Conservation (phyloP, 2,797 vertebrate species). For the Dryobates pubescens region DNA sequence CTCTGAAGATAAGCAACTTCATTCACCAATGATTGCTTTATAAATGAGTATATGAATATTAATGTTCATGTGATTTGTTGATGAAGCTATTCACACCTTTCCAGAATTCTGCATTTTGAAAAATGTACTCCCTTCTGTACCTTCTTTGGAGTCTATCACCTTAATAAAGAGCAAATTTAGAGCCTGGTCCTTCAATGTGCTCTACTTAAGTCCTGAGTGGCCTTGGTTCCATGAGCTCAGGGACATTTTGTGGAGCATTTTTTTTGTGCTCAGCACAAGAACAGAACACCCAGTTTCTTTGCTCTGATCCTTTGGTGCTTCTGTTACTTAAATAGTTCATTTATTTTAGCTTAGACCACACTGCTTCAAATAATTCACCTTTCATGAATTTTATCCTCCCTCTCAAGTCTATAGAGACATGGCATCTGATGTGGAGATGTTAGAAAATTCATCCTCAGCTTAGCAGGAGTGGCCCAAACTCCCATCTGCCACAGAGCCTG, state of each 20-base stretch:
- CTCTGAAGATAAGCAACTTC: slow-evolving; percentile 5
- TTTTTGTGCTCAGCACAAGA: neutral
- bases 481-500: neutral
- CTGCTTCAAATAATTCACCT: neutral
- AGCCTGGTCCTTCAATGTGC: neutral
- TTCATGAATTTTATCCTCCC: neutral
- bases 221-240: neutral
- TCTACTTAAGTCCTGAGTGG: neutral
- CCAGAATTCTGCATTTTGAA: neutral
- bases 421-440: neutral
- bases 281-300: neutral
- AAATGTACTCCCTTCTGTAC: neutral
- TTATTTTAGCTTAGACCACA: neutral
- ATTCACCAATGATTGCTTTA: slow-evolving; percentile 12
- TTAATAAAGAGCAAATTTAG: neutral
- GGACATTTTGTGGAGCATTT: neutral
- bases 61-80: slow-evolving; percentile 45
- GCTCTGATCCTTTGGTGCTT: neutral
- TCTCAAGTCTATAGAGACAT: neutral
- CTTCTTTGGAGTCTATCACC: neutral
- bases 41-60: slow-evolving; percentile 31
- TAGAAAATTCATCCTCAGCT: neutral
- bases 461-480: neutral
- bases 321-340: neutral
- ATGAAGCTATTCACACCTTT: slow-evolving; percentile 48